These are phyloP conservation scores for Hydropotes inermis DNA, from an alignment of 2,113 vertebrate genomes.

Conservation along the genomic window DNA sequence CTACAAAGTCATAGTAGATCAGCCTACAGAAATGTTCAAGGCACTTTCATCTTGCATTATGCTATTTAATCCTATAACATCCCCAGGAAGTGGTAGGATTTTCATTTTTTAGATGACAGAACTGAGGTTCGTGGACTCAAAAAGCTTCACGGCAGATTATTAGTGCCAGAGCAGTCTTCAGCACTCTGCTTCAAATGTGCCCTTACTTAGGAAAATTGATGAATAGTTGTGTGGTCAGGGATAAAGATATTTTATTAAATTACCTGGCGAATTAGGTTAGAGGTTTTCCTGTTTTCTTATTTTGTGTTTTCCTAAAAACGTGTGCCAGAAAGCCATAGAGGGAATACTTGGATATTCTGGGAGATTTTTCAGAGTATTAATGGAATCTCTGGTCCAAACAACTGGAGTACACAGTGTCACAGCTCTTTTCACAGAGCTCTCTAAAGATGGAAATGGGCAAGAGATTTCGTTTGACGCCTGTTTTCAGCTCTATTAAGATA, in stretches of 20 bases:
- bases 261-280: neutral
- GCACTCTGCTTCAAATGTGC: neutral
- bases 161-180: neutral
- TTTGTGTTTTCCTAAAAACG: neutral
- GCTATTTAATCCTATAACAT: neutral
- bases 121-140: neutral
- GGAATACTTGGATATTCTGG: neutral
- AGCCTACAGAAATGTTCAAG: neutral
- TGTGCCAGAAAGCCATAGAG: neutral
- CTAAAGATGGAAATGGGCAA: neutral
- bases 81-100: neutral
- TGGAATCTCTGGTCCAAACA: neutral
- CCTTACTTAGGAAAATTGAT: neutral
- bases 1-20: neutral
- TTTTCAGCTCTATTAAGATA: neutral
- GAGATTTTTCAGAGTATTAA: neutral
- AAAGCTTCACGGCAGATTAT: neutral
- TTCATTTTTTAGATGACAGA: neutral
- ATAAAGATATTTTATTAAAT: neutral
- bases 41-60: neutral
- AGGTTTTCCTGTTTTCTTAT: neutral
- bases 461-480: neutral
- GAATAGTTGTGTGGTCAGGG: neutral
- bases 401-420: rapidly evolving
- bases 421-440: neutral